A percentile compares a stretch with the other conserved stretches of the same genome.
phyloP scores from a whole-genome alignment of 2,113 vertebrate genomes.

The Thamnaconus septentrionalis region DNA sequence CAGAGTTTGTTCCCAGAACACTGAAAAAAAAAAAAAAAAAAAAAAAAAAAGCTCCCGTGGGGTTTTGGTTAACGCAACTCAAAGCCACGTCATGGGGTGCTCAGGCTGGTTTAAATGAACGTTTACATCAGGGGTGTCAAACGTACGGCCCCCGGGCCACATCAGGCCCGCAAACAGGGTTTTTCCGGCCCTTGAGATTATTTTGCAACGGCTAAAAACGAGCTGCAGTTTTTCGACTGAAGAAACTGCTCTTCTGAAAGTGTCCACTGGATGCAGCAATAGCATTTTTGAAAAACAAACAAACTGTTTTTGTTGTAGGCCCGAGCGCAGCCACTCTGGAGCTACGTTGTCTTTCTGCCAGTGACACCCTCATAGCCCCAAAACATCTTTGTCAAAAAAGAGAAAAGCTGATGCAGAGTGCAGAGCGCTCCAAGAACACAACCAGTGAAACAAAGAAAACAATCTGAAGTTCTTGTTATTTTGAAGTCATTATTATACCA shows the following conservation, averaged over 20 bases:
- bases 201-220: too few species aligned
- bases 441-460: too few species aligned
- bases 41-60: constrained; percentile 57
- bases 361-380: too few species aligned
- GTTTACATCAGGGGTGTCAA: constrained; percentile 21
- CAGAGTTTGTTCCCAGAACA: constrained; percentile 57
- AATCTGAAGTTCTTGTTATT: too few species aligned
- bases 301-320: constrained; percentile 48
- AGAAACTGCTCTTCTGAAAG: constrained; percentile 33
- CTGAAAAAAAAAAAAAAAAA: constrained; percentile 37
- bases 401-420: too few species aligned
- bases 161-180: too few species aligned
- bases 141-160: too few species aligned
- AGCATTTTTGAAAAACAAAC: constrained; percentile 18
- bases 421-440: too few species aligned
- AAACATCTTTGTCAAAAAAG: too few species aligned
- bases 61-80: constrained; percentile 54
- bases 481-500: too few species aligned
- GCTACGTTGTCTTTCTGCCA: neutral
- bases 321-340: neutral
- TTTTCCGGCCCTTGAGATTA: too few species aligned
- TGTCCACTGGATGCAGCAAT: neutral
- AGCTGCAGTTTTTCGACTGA: neutral
- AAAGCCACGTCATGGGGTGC: constrained; percentile 51
- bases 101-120: constrained; percentile 52